A percentile compares a stretch with the other conserved stretches of the same genome.
These are phyloP conservation scores for Drepana falcataria DNA, from an alignment of 2,888 invertebrate genomes.

Conservation along the genomic window DNA sequence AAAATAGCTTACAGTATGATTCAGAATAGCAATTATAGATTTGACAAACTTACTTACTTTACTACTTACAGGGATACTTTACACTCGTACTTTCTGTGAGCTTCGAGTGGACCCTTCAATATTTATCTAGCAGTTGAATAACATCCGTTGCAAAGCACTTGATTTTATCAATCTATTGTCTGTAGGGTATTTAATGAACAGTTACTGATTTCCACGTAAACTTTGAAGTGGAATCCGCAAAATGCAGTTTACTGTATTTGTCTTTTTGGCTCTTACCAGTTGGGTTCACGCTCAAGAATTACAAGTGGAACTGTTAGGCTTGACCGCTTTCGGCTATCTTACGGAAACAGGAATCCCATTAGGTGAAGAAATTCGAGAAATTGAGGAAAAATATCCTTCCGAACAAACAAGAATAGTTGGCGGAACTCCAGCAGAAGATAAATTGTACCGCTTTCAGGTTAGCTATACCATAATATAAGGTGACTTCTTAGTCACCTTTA, in stretches of 20 bases:
- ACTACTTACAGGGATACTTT: too few relatives aligned
- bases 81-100: background rate
- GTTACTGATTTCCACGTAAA: background rate
- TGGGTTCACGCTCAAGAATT: conserved; percentile 12
- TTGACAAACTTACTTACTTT: background rate
- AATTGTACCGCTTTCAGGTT: conserved; percentile 37
- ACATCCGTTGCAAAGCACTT: background rate
- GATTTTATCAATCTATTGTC: background rate
- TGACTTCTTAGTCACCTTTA: too few relatives aligned
- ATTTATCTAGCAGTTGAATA: background rate
- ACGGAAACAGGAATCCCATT: conserved; percentile 26
- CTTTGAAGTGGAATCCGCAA: background rate
- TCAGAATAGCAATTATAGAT: too few relatives aligned
- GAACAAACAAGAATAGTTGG: conserved; percentile 34
- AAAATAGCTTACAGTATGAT: too few relatives aligned
- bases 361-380: conserved; percentile 28
- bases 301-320: conserved; percentile 8
- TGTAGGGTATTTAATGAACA: background rate
- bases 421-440: conserved; percentile 28
- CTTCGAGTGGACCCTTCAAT: background rate
- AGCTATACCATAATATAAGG: background rate
- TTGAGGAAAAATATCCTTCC: conserved; percentile 19
- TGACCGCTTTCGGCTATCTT: conserved; percentile 32
- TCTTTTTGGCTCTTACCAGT: conserved; percentile 17
- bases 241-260: conserved; percentile 7